Base-by-base conservation (phyloP, 1,140 invertebrate genomes). In the Cryptotermes secundus region DNA sequence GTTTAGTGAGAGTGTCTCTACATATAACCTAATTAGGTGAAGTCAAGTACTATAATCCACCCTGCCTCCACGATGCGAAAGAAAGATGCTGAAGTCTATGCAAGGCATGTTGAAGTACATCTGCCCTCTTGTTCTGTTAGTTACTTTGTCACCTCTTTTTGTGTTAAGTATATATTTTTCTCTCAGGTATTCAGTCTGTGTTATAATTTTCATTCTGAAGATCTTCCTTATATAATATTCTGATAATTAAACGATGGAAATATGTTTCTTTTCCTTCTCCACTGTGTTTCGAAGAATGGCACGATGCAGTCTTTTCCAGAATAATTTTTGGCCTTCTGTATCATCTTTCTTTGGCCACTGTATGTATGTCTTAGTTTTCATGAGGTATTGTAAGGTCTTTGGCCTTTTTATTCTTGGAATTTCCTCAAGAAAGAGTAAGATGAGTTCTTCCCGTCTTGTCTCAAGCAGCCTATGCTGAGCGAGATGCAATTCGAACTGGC, bases 401-500 rank as follows among this genome's bases (percentile, higher is more conserved):
- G 92, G 92, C 3, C 93, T 88, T 19, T 91, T 88, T 14, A 88
- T 88, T 34, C 90, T 88, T 12, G 93, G 93, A 86, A 94, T 93
- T 81, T 93, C 91, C 88, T 94, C 93, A 79, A 94, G 88, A 22
- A 94, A 90, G 4, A 94, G 90, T 4, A 94, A 86, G 16, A 93
- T 91, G 24, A 94, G 88, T 82, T 93, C 34, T 49, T 85, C 85
- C 80, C 92, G 89, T 84, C 91, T 90, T 0, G 91, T 91, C 87
- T 94, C 93, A 84, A 93, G 88, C 3, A 93, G 89, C 83, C 92
- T 90, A 87, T 93, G 92, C 86, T 94, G 93, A 0, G 93, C 93
- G 49, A 94, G 87, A 87, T 93, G 92, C 92, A 93, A 93, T 88
- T 94, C 93, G 86, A 93, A 94, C 83, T 93, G 91, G 88, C 93